Evolutionary conservation across 1,140 invertebrate genomes (phyloP).

Genomic region (Subanguina moxae): DNA sequence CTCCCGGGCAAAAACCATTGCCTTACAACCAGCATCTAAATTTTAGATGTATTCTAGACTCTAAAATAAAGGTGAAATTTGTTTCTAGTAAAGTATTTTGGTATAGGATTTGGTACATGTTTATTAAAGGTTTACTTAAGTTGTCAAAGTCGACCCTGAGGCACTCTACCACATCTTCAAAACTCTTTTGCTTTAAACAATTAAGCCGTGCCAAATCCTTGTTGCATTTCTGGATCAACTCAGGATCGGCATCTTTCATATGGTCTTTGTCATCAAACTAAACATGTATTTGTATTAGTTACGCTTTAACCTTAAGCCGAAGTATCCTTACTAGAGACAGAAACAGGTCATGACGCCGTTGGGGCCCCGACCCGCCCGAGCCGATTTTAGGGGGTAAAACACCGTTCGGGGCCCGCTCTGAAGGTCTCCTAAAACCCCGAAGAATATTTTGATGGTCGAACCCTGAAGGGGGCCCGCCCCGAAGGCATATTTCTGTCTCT

Average conservation of each 20-base stretch:
- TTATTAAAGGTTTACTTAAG: slow-evolving; percentile 25
- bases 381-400: no score
- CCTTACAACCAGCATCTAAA: slow-evolving; percentile 53
- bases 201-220: slow-evolving; percentile 71
- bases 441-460: no score
- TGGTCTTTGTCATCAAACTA: slow-evolving; percentile 59
- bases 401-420: no score
- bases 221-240: slow-evolving; percentile 71
- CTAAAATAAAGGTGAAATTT: no score
- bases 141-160: slow-evolving; percentile 51
- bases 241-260: slow-evolving; percentile 69
- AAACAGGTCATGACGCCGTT: no score
- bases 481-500: no score
- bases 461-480: no score
- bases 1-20: slow-evolving; percentile 54
- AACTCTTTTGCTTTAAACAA: slow-evolving; percentile 68
- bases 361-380: no score
- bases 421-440: no score
- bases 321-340: no score
- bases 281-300: slow-evolving; percentile 17
- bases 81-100: neutral
- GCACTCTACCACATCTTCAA: slow-evolving; percentile 74
- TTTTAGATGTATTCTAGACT: no score
- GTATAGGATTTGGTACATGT: neutral
- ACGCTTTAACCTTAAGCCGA: no score